Evolutionary conservation across 2,888 invertebrate species (phyloP).

Genomic region (Gastracanthus pulcherrimus): DNA sequence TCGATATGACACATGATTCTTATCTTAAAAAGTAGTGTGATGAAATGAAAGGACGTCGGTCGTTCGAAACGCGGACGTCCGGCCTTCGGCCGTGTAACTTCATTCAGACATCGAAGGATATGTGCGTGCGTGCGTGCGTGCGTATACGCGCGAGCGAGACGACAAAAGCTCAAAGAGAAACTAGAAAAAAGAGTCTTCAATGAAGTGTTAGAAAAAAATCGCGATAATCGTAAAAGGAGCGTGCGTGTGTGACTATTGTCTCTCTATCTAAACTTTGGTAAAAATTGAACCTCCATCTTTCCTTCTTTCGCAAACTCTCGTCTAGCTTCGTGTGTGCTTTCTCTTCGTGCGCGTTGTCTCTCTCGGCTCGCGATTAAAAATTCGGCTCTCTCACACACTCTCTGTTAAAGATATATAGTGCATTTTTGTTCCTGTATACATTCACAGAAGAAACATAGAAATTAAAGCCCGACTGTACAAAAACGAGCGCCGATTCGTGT

Average conservation of each 20-base stretch:
- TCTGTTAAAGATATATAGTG: not conserved
- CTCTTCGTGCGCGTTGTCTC: conserved; percentile 2
- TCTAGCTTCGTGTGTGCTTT: not conserved
- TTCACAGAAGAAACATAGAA: not conserved
- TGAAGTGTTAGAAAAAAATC: not conserved
- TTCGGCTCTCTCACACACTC: not conserved
- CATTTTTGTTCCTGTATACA: not conserved
- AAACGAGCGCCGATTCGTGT: not conserved
- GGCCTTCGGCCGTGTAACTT: not conserved
- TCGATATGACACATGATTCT: conserved; percentile 16
- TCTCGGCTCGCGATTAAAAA: not conserved
- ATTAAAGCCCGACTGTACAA: not conserved
- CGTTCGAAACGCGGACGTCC: conserved; percentile 10
- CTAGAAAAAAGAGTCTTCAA: not conserved
- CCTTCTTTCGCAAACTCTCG: conserved; percentile 6
- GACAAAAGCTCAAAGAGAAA: conserved; percentile 21
- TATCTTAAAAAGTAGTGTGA: not conserved
- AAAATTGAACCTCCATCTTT: conserved; percentile 47
- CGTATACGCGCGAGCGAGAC: conserved; percentile 21
- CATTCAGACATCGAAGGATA: not conserved
- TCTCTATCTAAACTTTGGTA: conserved; percentile 66
- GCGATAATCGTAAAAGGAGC: conserved; percentile 30
- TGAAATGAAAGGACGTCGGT: conserved; percentile 14
- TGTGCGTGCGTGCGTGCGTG: conserved; percentile 36
- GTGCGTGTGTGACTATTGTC: conserved; percentile 48